Evolutionary conservation across 2,113 vertebrate genomes (phyloP), one percentile per base, ranked within the genome.

Genomic region (Podarcis cretensis): DNA sequence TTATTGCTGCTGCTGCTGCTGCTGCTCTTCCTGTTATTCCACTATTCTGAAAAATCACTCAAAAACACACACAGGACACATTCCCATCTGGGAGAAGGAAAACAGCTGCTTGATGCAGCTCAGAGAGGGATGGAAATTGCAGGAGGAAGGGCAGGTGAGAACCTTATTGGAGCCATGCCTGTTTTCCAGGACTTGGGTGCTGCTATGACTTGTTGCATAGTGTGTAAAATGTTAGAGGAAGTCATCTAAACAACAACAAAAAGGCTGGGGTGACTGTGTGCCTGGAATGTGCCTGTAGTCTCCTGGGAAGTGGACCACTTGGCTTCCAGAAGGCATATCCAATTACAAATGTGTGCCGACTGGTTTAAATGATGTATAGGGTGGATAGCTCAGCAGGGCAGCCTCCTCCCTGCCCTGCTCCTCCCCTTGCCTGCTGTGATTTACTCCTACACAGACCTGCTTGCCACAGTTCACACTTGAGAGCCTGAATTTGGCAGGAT

Each of bases 361-460:
- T 59, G 69, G 25, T 85, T 89, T 0, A 7, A 0, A 0, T 92
- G 83, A 76, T 68, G 86, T 66, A 86, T 4, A 0, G 43, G 90
- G 90, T 86, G 63, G 92, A 94, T 94, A 93, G 92, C 93, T 92
- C 89, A 91, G 91, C 93, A 84, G 83, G 48, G 90, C 78, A 86
- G 92, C 32, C 89, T 89, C 95, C 93, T 93, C 94, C 93, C 93
- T 2, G 0, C 4, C 27, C 90, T 88, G n/a, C 88, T 92, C 89
- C 83, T 92, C 88, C 89, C 74, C 89, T 93, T 92, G 93, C 91
- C 93, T 92, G 68, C 93, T 92, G 68, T 69, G 86, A 83, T 85
- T 71, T 59, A 20, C 85, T 88, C 86, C 74, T 86, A 91, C 79
- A 3, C 30, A n/a, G 43, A 37, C 57, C 9, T 84, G 0, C 0